Evolutionary conservation across 2,888 invertebrate genomes (phyloP), one percentile per base, ranked within the genome.

Genomic region (Latrodectus hesperus): DNA sequence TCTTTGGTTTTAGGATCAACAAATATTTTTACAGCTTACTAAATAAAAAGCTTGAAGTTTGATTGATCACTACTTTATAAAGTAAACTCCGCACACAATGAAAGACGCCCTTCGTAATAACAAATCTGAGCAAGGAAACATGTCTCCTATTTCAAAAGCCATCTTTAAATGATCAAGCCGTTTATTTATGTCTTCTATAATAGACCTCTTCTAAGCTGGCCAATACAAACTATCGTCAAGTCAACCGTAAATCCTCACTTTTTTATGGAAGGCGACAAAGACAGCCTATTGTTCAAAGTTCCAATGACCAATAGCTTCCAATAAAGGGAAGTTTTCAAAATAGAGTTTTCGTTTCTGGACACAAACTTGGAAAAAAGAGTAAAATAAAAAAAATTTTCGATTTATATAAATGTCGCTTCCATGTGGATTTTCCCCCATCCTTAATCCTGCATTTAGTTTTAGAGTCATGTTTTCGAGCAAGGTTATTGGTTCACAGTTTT

Each of bases 401-500:
- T 60, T 60, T 60, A 60, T 60, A 60, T 60, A 60, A 60, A 60
- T 60, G 60, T 60, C 60, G 5, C 60, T 60, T 60, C n/a, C n/a
- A 0, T 12, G 60, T 16, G 60, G 9, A 16, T 60, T 60, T 60
- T 60, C n/a, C n/a, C 14, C 6, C n/a, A 11, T 11, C 60, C 60
- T 60, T 60, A 60, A 60, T 60, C 60, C 60, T 60, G 60, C 60
- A 60, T 60, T 60, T 60, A 60, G 14, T 60, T 60, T 60, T 60
- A 60, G 11, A 12, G 60, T 60, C 60, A 60, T 60, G 60, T 60
- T 60, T 60, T 60, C n/a, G 60, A 16, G 60, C 12, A 60, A 60
- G n/a, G 60, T n/a, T 60, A 60, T 60, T 60, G 60, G 60, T 60
- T 60, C 60, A n/a, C 60, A 60, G 60, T 60, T 60, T 60, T 60